phyloP scores from a whole-genome alignment of 2,113 vertebrate genomes.

The Acanthisitta chloris region DNA sequence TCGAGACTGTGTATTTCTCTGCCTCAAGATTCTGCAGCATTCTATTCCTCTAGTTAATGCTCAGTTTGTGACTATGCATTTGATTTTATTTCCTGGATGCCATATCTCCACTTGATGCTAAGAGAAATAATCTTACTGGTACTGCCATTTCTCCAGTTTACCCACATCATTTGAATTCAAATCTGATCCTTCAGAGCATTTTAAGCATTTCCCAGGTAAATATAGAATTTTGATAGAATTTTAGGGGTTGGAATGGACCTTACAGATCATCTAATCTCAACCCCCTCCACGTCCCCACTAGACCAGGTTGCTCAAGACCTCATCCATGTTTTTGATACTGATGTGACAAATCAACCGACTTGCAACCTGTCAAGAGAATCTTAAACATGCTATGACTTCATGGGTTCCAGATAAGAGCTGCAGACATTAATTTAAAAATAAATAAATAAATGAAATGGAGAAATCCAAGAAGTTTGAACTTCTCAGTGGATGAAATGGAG shows the following conservation, averaged over 20 bases:
- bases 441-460: neutral
- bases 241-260: too few relatives aligned
- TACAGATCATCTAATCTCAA: too few relatives aligned
- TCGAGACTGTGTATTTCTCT: neutral
- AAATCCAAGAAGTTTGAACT: neutral
- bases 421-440: neutral
- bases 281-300: too few relatives aligned
- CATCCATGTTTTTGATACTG: neutral
- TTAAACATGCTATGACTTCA: neutral
- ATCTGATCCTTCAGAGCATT: neutral
- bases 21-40: neutral
- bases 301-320: too few relatives aligned
- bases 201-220: neutral
- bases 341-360: neutral
- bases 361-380: neutral
- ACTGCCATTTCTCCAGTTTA: neutral
- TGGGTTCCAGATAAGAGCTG: neutral
- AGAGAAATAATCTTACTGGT: neutral
- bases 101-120: neutral
- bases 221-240: too few relatives aligned
- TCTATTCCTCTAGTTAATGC: neutral
- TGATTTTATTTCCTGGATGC: neutral
- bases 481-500: neutral
- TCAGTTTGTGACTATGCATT: neutral
- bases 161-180: neutral